A percentile compares a stretch with the other conserved stretches of the same genome.
These are phyloP conservation scores for Agrochola lychnidis DNA, from an alignment of 2,888 invertebrate species.

Conservation along the genomic window DNA sequence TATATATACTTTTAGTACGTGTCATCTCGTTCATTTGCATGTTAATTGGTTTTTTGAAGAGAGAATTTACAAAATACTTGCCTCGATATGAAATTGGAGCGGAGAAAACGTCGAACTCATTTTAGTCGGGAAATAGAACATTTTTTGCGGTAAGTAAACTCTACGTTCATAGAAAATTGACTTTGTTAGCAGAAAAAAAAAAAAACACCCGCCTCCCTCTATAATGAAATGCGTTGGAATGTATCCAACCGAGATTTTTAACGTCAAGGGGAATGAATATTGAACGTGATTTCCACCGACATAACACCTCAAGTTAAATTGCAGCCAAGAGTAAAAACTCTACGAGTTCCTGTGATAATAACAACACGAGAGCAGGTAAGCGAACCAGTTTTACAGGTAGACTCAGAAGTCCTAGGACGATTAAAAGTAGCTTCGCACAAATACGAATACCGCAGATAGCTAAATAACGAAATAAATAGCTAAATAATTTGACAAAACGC, in stretches of 20 bases:
- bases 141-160: not conserved
- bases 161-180: not conserved
- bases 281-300: slow-evolving; percentile 6
- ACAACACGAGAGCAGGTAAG: slow-evolving; percentile 6
- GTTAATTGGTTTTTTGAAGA: slow-evolving; percentile 48
- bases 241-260: not conserved
- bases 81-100: slow-evolving; percentile 8
- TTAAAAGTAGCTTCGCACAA: not conserved
- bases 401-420: slow-evolving; percentile 1
- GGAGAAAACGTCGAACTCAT: slow-evolving; percentile 10
- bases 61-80: slow-evolving; percentile 26
- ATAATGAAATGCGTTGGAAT: not conserved
- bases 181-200: not conserved
- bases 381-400: slow-evolving; percentile 30
- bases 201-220: not conserved
- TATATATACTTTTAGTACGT: slow-evolving; percentile 53
- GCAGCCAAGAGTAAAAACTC: slow-evolving; percentile 10
- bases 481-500: not conserved
- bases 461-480: no score
- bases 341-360: slow-evolving; percentile 9
- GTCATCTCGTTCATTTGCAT: slow-evolving; percentile 56
- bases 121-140: not conserved
- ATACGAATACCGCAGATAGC: no score
- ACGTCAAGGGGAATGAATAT: not conserved
- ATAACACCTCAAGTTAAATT: not conserved